Percentiles rank a stretch among this genome's conserved stretches.
These are phyloP conservation scores for Lutraria rhynchaena DNA, from an alignment of 1,140 invertebrate genomes.

Conservation along the genomic window DNA sequence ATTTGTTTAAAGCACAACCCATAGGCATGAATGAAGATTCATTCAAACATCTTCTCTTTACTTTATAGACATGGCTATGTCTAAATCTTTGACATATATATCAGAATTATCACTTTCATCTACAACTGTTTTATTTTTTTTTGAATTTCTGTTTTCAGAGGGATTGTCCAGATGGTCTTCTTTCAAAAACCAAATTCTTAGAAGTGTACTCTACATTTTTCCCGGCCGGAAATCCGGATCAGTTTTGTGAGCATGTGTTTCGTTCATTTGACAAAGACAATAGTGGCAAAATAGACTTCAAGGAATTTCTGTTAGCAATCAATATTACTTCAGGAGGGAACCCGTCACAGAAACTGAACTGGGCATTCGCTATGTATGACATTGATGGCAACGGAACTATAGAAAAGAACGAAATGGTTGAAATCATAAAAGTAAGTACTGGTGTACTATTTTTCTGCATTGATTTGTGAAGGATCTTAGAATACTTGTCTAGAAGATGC, in stretches of 20 bases:
- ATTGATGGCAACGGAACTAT: slow-evolving; percentile 99
- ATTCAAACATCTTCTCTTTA: too few species aligned
- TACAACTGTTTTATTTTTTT: too few species aligned
- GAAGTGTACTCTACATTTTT: slow-evolving; percentile 98
- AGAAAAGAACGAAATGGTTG: slow-evolving; percentile 92
- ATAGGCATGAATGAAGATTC: too few species aligned
- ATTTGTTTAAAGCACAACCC: too few species aligned
- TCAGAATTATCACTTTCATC: too few species aligned
- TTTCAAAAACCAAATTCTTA: slow-evolving; percentile 99
- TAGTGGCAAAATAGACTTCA: slow-evolving; percentile 87
- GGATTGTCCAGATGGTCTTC: slow-evolving; percentile 99
- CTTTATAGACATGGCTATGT: too few species aligned
- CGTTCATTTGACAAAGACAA: slow-evolving; percentile 99
- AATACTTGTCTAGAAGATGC: too few species aligned
- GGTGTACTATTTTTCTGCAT: too few species aligned
- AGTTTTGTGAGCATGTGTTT: slow-evolving; percentile 99
- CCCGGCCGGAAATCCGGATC: slow-evolving; percentile 98
- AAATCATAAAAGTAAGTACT: slow-evolving; percentile 85
- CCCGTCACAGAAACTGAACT: slow-evolving; percentile 99
- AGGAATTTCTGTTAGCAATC: slow-evolving; percentile 88
- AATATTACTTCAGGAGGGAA: slow-evolving; percentile 97
- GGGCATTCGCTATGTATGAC: slow-evolving; percentile 98
- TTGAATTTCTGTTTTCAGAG: slow-evolving; percentile 92
- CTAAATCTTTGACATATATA: too few species aligned
- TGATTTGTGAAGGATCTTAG: too few species aligned